Evolutionary conservation across 1,140 invertebrate species (phyloP), one percentile per base, ranked within the genome.

Genomic region (Drosophila obscura): DNA sequence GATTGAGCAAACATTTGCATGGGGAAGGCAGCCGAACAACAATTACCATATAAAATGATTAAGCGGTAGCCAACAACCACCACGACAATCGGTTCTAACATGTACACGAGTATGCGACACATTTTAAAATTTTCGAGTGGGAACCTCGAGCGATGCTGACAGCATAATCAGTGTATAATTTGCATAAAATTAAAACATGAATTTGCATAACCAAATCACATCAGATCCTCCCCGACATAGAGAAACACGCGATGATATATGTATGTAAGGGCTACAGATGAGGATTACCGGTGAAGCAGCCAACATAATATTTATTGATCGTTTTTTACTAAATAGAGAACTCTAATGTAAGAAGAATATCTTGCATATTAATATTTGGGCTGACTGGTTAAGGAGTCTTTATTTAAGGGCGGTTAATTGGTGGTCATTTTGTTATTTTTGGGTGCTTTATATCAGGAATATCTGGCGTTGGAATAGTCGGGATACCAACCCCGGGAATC

Each of bases 151-250:
- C 67, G 51, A 60, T 65, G 52, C 64, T 85, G 81, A 81, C 82
- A 84, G 81, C 82, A 75, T 87, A 87, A 85, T 78, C 82, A 82
- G 73, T 53, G 57, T 63, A 60, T 65, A 78, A 85, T 85, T 87
- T 72, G 75, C 74, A 85, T 82, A 62, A 56, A 82, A 78, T 85
- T 85, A 84, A 77, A 77, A 81, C 57, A 67, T 75, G 62, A 49
- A 75, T 78, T 88, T 76, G 55, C 81, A 75, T 68, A 44, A 48
- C 16, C 53, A 28, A 22, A 43, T 52, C 62, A 62, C 49, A 49
- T 49, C 52, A 60, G 45, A 56, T 28, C 11, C 26, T 4, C 35
- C 35, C 35, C 11, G 11, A 13, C 35, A 39, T 11, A 1, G 39
- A 45, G 61, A 60, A 35, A 31, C 79, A 58, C 45, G 46, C 56